Evolutionary conservation across 2,888 invertebrate species (phyloP).

Genomic region (Allygus modestus): DNA sequence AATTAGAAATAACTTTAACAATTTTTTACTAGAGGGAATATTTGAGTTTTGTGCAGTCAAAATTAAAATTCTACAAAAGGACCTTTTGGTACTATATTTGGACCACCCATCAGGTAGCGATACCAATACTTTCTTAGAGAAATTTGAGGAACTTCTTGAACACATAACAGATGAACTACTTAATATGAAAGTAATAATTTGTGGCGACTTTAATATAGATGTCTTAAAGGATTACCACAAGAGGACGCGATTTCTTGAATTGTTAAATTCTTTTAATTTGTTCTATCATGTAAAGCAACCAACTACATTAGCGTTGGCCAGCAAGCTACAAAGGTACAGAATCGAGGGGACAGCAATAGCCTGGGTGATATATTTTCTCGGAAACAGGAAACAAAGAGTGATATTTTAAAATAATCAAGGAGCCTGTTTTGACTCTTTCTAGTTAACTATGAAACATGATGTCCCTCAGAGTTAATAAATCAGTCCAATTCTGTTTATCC

Average conservation of each 20-base stretch:
- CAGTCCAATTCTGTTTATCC: too few relatives aligned
- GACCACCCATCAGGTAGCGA: conserved; percentile 21
- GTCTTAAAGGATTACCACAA: background rate
- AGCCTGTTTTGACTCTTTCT: too few relatives aligned
- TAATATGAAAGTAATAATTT: background rate
- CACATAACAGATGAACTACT: background rate
- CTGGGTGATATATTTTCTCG: too few relatives aligned
- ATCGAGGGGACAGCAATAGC: too few relatives aligned
- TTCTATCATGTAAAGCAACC: background rate
- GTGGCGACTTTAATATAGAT: background rate
- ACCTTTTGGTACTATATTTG: background rate
- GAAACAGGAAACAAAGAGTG: too few relatives aligned
- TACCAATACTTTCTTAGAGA: background rate
- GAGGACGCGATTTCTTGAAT: background rate
- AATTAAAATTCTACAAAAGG: background rate
- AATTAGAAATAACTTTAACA: background rate
- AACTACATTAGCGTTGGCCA: background rate
- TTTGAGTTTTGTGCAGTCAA: conserved; percentile 9
- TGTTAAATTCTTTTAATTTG: background rate
- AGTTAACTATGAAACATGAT: too few relatives aligned
- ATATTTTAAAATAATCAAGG: too few relatives aligned
- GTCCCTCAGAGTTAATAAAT: too few relatives aligned
- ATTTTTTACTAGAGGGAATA: background rate
- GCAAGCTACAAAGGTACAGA: too few relatives aligned
- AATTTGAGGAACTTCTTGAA: conserved; percentile 8